Conservation (phyloP, 2,888 invertebrate species). For the Limnephilus lunatus region DNA sequence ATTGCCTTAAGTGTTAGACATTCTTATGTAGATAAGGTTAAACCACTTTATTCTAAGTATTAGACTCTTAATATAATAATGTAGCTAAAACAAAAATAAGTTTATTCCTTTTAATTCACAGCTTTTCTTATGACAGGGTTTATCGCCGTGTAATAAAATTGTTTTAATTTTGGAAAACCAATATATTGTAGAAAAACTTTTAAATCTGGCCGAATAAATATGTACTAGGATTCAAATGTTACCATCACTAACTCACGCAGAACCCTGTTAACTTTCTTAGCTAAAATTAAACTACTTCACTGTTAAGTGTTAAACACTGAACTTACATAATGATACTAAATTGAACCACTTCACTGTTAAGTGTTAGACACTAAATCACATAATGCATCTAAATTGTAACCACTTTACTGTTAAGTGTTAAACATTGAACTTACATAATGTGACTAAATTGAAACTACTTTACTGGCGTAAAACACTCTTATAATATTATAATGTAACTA, state of each 20-base stretch:
- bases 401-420: no score
- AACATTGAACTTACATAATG: no score
- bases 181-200: background rate
- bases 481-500: no score
- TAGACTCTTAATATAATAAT: background rate
- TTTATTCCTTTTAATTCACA: background rate
- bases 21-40: background rate
- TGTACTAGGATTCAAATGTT: background rate
- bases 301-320: background rate
- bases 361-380: no score
- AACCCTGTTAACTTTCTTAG: background rate
- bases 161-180: no score
- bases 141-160: background rate
- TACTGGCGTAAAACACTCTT: background rate
- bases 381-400: no score
- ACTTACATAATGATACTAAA: no score
- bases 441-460: background rate
- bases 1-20: background rate
- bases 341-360: no score
- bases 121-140: background rate
- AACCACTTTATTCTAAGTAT: background rate
- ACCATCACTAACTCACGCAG: background rate
- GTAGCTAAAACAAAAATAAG: background rate
- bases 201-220: background rate
- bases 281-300: background rate